Evolutionary conservation across 2,888 invertebrate genomes (phyloP), one percentile per base, ranked within the genome.

Genomic region (Brachylomia viminalis): DNA sequence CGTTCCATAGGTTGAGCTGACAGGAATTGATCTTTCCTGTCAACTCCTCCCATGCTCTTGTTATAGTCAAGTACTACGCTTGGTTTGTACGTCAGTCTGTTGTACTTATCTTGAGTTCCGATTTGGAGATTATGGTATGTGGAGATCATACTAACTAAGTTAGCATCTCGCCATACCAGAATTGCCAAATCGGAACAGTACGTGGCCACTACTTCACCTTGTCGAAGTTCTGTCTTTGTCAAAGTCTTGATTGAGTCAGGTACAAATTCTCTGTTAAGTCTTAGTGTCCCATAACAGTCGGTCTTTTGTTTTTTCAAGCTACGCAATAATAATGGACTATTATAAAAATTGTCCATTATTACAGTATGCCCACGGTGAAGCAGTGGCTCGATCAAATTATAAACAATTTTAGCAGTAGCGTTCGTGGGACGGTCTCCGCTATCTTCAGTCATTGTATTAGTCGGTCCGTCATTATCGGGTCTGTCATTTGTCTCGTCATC

Each of bases 231-330:
- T 8, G 65, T 59, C 42, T 65, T 75, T 8, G 49, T 61, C 59
- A 72, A 1, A 58, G 65, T 72, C 72, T 56, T 64, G 4, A 75
- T 0, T 47, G 64, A 6, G 0, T 47, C 58, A 8, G 75, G 71
- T 8, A 75, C 27, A 11, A 75, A 75, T 56, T 76, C 45, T 3
- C 72, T 38, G 10, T 75, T 75, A 4, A 70, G 70, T 70, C 70
- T 8, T 1, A n/a, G 47, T 17, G 70, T 75, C 17, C 75, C 62
- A 13, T 64, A 70, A 56, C 70, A 47, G 54, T 75, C 54, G 0
- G 75, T 75, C n/a, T 47, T 69, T n/a, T 45, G 10, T 47, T 33
- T 17, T 75, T 75, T 70, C 5, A 69, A 10, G 1, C 56, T 23
- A 1, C 69, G 58, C 27, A 23, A 23, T 69, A 69, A 69, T 69